phyloP scores from a whole-genome alignment of 2,888 invertebrate genomes.

The Aleiodes alternator region DNA sequence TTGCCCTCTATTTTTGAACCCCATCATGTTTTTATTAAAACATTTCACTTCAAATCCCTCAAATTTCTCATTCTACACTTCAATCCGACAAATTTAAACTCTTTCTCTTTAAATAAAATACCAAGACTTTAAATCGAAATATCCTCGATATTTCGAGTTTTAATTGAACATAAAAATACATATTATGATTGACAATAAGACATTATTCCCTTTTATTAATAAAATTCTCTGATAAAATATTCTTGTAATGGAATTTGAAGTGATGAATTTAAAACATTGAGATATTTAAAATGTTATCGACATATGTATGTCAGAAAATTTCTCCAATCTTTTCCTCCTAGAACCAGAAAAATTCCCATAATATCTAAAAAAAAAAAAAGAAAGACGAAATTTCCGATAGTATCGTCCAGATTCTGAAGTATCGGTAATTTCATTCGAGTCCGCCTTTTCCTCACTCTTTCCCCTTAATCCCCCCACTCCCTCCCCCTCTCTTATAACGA shows the following conservation, averaged over 20 bases:
- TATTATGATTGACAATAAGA: conserved; percentile 16
- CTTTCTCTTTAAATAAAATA: too few relatives aligned
- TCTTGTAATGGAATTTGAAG: conserved; percentile 2
- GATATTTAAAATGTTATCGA: conserved; percentile 25
- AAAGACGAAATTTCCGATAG: conserved; percentile 8
- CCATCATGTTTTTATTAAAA: too few relatives aligned
- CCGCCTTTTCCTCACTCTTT: neutral
- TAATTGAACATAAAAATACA: neutral
- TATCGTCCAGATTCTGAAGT: conserved; percentile 7
- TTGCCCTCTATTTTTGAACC: too few relatives aligned
- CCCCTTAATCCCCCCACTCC: conserved; percentile 46
- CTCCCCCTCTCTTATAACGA: conserved; percentile 35
- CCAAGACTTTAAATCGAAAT: too few relatives aligned
- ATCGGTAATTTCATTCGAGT: conserved; percentile 11
- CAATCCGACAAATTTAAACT: too few relatives aligned
- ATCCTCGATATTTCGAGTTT: too few relatives aligned
- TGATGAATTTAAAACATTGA: conserved; percentile 10
- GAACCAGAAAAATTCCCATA: neutral
- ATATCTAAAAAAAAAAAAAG: neutral
- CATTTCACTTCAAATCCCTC: too few relatives aligned
- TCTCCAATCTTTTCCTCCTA: neutral
- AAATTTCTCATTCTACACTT: too few relatives aligned
- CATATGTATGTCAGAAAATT: conserved; percentile 5
- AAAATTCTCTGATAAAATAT: neutral
- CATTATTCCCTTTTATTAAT: neutral